phyloP scores from a whole-genome alignment of 2,797 vertebrate genomes.

The Sphenopsis melanotis region DNA sequence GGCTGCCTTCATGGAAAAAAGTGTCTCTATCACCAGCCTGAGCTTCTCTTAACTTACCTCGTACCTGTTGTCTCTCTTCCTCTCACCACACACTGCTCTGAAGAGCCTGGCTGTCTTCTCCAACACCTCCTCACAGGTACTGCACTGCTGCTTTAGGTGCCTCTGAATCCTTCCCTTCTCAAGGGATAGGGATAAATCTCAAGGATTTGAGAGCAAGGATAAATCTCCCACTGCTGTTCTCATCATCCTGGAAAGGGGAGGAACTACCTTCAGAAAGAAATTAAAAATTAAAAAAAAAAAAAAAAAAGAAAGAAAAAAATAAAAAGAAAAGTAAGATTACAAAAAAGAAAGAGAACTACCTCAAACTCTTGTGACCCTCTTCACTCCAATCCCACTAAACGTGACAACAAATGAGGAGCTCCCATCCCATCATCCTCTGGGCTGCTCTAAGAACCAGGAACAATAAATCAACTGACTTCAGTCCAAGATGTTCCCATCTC shows the following conservation, averaged over 20 bases:
- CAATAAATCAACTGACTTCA: neutral
- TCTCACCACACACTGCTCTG: neutral
- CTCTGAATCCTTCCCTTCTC: neutral
- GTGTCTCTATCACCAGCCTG: neutral
- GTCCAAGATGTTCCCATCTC: neutral
- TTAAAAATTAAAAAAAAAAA: rapidly evolving
- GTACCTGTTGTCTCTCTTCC: neutral
- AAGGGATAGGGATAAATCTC: neutral
- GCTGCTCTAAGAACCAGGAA: neutral
- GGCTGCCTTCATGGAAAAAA: neutral
- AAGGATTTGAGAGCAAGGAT: neutral
- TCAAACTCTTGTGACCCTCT: neutral
- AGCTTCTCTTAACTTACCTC: neutral
- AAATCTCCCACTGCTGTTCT: neutral
- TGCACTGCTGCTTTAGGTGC: neutral
- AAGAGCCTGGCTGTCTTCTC: neutral
- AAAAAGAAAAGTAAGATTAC: neutral
- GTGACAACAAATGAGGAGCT: neutral
- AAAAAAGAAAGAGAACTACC: neutral
- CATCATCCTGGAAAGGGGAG: neutral
- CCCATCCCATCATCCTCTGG: neutral
- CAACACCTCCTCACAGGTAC: neutral
- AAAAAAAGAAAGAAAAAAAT: too few relatives aligned
- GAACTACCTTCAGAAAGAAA: neutral
- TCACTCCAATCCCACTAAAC: neutral